phyloP scores from a whole-genome alignment of 2,888 invertebrate species.

The Pollenia labialis region DNA sequence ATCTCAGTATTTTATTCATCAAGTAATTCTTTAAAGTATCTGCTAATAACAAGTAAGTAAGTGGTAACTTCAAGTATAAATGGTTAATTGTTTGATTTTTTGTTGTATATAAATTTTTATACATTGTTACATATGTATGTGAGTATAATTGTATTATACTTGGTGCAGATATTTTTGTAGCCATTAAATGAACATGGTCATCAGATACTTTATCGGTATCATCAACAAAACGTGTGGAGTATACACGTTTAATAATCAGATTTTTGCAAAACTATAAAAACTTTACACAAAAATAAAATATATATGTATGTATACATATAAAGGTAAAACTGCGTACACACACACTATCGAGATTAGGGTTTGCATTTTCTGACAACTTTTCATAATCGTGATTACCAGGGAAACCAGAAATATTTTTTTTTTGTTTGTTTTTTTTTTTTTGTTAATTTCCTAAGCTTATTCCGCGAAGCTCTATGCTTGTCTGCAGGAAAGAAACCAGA shows the following conservation, averaged over 20 bases:
- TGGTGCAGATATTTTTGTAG: slow-evolving; percentile 33
- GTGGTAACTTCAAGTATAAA: no score
- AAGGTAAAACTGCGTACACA: background rate
- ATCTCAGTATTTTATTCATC: no score
- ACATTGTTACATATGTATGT: background rate
- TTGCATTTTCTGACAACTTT: no score
- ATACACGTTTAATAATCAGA: slow-evolving; percentile 6
- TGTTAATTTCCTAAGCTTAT: no score
- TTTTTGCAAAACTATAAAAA: background rate
- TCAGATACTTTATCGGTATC: slow-evolving; percentile 47
- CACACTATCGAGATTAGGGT: no score
- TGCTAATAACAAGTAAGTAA: background rate
- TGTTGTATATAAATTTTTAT: background rate
- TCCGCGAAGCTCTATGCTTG: no score
- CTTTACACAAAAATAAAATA: background rate
- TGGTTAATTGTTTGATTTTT: background rate
- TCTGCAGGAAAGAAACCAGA: no score
- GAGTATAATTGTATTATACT: background rate
- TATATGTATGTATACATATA: background rate
- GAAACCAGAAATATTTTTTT: no score
- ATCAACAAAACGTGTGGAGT: slow-evolving; percentile 9
- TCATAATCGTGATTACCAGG: no score
- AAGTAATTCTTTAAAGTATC: slow-evolving; percentile 1
- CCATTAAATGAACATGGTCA: slow-evolving; percentile 56
- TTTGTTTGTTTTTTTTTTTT: no score